Base-by-base conservation (phyloP, 2,113 vertebrate genomes). In the Butorides virescens region DNA sequence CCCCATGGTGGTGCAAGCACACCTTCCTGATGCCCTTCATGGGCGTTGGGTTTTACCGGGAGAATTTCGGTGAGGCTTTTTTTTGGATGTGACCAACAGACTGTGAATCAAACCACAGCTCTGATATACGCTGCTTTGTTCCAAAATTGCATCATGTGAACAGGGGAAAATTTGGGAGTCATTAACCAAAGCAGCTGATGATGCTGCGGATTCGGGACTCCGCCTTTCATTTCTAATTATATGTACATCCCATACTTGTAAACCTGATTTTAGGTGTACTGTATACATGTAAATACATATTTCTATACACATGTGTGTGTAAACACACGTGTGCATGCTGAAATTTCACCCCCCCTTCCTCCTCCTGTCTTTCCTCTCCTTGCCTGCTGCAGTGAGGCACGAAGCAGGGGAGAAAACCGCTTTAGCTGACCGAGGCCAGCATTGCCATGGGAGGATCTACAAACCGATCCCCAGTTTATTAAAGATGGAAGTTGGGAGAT, bases 31-130 rank as follows among this genome's bases (percentile, higher is more conserved):
- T 37, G 52, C n/a, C 15, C 49, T 34, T 55, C 9, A 20, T 16
- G 55, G 36, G 13, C 34, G 16, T 9, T 0, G 0, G 2, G 18
- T 52, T 59, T 59, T 37, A 21, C 0, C 0, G 36, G 37, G 20
- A 55, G 56, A 53, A 70, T 50, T 85, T 65, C 78, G 37, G 29
- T 27, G 23, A 42, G 37, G 11, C 17, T 58, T 86, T 30, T 44
- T n/a, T 82, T 50, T 85, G 47, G 49, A 34, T 49, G 15, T 0
- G 0, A 10, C 61, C 26, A 47, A 16, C 13, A 6, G 42, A 34
- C 29, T 25, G 70, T 25, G 70, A 77, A 27, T 88, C 55, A 55
- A 46, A 56, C 20, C 55, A 62, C 30, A 37, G 83, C 61, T 87
- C 81, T 67, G 36, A 0, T 63, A 13, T 52, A 15, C n/a, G 62